These are phyloP conservation scores for Tinea pellionella DNA, from an alignment of 2,888 invertebrate species.

Conservation along the genomic window DNA sequence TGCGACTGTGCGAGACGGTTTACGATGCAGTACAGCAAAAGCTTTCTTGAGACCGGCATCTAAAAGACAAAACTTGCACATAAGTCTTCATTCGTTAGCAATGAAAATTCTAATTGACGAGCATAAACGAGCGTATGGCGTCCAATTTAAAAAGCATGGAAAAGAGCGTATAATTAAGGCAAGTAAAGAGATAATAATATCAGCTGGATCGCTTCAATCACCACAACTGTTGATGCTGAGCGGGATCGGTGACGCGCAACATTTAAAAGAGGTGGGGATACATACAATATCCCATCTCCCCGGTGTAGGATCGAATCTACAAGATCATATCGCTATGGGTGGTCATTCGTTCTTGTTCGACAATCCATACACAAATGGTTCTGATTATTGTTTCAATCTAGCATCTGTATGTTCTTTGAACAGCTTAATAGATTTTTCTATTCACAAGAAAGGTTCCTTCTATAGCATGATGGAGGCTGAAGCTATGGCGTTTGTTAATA, in stretches of 20 bases:
- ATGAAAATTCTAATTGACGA: slow-evolving; percentile 75
- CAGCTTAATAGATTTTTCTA: slow-evolving; percentile 72
- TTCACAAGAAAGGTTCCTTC: slow-evolving; percentile 72
- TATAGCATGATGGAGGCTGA: slow-evolving; percentile 84
- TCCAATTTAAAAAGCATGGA: slow-evolving; percentile 72
- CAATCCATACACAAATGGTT: slow-evolving; percentile 66
- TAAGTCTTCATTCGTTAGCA: slow-evolving; percentile 76
- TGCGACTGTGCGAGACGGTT: slow-evolving; percentile 80
- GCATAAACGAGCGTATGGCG: slow-evolving; percentile 73
- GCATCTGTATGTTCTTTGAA: slow-evolving; percentile 72
- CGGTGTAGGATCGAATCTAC: slow-evolving; percentile 84
- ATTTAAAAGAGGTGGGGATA: slow-evolving; percentile 72
- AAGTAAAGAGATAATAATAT: slow-evolving; percentile 82
- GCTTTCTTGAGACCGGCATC: slow-evolving; percentile 78
- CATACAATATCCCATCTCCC: slow-evolving; percentile 71
- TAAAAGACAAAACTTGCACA: slow-evolving; percentile 78
- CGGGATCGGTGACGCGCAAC: slow-evolving; percentile 78
- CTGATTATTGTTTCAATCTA: slow-evolving; percentile 75
- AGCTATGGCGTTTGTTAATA: slow-evolving; percentile 81
- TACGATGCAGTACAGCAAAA: slow-evolving; percentile 87
- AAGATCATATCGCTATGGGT: slow-evolving; percentile 86
- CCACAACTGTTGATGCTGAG: slow-evolving; percentile 90
- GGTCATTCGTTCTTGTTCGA: slow-evolving; percentile 81
- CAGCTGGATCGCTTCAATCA: slow-evolving; percentile 86
- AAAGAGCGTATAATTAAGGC: slow-evolving; percentile 68